A percentile compares a stretch with the other conserved stretches of the same genome.
Evolutionary conservation across 92 coral and sea anemone genomes (phyloP).

Genomic region (Anthopleura xanthogrammica): DNA sequence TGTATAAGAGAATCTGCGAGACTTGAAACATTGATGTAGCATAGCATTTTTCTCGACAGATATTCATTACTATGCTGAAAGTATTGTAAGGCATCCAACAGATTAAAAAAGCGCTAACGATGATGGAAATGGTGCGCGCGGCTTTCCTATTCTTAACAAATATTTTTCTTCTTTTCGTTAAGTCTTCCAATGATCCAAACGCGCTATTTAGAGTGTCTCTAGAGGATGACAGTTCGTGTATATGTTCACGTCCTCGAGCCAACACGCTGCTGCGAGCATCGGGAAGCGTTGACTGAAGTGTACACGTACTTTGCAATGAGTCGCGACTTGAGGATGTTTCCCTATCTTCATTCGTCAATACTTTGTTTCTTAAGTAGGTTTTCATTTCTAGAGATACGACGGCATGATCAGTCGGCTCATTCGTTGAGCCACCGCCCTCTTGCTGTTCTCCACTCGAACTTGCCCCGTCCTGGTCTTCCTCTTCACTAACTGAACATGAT

Average conservation of each 20-base stretch:
- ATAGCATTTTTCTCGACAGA: slow-evolving; percentile 11
- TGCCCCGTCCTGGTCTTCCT: background rate
- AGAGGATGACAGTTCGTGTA: background rate
- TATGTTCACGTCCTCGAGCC: background rate
- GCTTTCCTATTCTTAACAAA: slow-evolving; percentile 37
- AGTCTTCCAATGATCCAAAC: slow-evolving; percentile 8
- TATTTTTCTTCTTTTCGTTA: slow-evolving; percentile 22
- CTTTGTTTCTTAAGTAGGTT: slow-evolving; percentile 1
- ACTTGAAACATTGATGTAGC: background rate
- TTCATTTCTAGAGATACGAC: background rate
- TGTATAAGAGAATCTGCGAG: slow-evolving; percentile 8
- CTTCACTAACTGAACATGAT: background rate
- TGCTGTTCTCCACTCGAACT: background rate
- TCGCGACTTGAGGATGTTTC: slow-evolving; percentile 9
- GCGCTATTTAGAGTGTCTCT: slow-evolving; percentile 4
- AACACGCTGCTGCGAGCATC: background rate
- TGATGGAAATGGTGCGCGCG: slow-evolving; percentile 33
- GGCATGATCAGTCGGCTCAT: background rate
- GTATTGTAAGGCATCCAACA: slow-evolving; percentile 34
- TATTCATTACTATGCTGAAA: slow-evolving; percentile 13
- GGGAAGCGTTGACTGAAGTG: slow-evolving; percentile 20
- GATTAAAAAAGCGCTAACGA: slow-evolving; percentile 24
- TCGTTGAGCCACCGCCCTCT: background rate
- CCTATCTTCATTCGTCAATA: background rate
- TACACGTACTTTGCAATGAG: slow-evolving; percentile 21